Evolutionary conservation across 2,113 vertebrate genomes (phyloP).

Genomic region (Daphoenositta chrysoptera): DNA sequence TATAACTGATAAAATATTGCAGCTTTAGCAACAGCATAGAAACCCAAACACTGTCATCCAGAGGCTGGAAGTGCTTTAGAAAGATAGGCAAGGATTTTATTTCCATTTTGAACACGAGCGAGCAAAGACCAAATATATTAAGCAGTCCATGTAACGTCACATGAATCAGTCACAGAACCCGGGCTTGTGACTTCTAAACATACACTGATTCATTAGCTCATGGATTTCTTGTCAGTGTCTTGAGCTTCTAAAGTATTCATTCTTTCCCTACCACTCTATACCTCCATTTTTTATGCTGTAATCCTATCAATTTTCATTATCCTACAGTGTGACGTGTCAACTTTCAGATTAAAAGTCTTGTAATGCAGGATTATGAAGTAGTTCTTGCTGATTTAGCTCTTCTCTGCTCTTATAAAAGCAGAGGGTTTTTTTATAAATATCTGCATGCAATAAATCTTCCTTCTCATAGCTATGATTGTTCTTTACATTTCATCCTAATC

Average conservation of each 20-base stretch:
- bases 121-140: not conserved
- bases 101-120: not conserved
- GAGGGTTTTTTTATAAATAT: not conserved
- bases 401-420: not conserved
- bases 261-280: not conserved
- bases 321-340: not conserved
- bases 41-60: not conserved
- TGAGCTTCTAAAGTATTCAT: constrained; percentile 1
- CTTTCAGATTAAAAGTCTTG: constrained; percentile 13
- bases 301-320: constrained; percentile 36
- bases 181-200: not conserved
- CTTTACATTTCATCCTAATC: not conserved
- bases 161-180: not conserved
- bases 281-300: not conserved
- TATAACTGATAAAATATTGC: not conserved
- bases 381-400: not conserved
- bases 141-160: not conserved
- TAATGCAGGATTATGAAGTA: not conserved
- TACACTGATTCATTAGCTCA: constrained; percentile 16
- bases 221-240: constrained; percentile 34
- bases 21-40: not conserved
- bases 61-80: not conserved
- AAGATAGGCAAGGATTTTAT: not conserved
- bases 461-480: not conserved
- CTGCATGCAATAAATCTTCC: not conserved